A percentile compares a stretch with the other conserved stretches of the same genome.
Evolutionary conservation across 2,888 invertebrate species (phyloP).

Genomic region (Arge pagana): DNA sequence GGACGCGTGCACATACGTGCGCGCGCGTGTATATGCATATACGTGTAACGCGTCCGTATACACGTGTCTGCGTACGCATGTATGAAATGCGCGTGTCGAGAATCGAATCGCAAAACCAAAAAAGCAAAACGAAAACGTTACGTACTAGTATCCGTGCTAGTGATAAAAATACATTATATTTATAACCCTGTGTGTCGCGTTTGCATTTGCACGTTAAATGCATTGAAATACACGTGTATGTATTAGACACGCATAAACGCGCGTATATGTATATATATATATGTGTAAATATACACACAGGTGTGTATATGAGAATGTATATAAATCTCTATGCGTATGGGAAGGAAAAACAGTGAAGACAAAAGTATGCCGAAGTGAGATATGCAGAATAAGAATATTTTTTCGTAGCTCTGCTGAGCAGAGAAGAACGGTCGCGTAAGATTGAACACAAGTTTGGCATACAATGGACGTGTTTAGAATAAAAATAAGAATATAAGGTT

Average conservation of each 20-base stretch:
- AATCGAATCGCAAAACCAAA: no score
- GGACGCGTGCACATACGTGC: no score
- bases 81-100: no score
- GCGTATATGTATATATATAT: constrained; percentile 24
- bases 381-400: constrained; percentile 22
- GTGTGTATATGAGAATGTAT: background rate
- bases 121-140: no score
- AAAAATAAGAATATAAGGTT: constrained; percentile 11
- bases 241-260: constrained; percentile 27
- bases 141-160: constrained; percentile 10
- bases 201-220: no score
- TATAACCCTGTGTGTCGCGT: no score
- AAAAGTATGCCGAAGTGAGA: constrained; percentile 5
- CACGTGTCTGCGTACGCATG: no score
- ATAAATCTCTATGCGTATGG: no score
- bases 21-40: no score
- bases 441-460: constrained; percentile 3
- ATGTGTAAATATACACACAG: constrained; percentile 26
- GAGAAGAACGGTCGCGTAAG: no score
- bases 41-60: no score
- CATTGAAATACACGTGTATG: background rate
- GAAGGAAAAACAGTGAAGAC: background rate
- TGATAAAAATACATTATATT: constrained; percentile 2
- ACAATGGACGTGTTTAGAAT: constrained; percentile 15
- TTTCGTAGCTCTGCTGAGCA: constrained; percentile 39